Evolutionary conservation across 2,888 invertebrate genomes (phyloP), one percentile per base, ranked within the genome.

Genomic region (Agrochola circellaris): DNA sequence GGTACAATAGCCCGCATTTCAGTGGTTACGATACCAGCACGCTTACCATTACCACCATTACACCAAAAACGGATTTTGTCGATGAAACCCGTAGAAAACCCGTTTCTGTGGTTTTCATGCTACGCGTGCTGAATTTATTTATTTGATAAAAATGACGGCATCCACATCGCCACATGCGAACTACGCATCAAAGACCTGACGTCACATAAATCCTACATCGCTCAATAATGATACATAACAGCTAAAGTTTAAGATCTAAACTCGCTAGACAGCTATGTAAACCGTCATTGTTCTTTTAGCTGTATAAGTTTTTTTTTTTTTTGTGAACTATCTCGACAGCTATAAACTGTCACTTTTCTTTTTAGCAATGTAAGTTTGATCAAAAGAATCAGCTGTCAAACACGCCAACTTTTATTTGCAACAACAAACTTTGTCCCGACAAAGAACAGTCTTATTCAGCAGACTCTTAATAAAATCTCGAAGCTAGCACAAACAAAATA

Each of bases 401-500:
- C 15, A n/a, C 8, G 13, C 8, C 8, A 9, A 42, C 15, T 20
- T 76, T 15, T 11, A 38, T 66, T 30, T 2, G 15, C 5, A 61
- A 23, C 5, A 30, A 30, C 2, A 73, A 81, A 56, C 54, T 38
- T 8, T 3, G 4, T 17, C 15, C 7, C 9, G 13, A 54, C 38
- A 23, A 42, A 51, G 56, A 13, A 67, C 3, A 38, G 48, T 30
- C 23, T 45, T n/a, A 60, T 56, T 20, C 45, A 70, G 42, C 34
- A 26, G 60, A 45, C 23, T 30, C 6, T 66, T 9, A 73, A 68
- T 73, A 84, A 79, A 73, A 54, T 62, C 79, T 72, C 23, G 2
- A 48, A 75, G 67, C 70, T 45, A n/a, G 13, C 67, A 77, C 60
- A 83, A 83, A 82, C 70, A 85, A 85, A 82, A 82, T 82, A 77